Evolutionary conservation across 2,888 invertebrate genomes (phyloP).

Genomic region (Ferdinandea cuprea): DNA sequence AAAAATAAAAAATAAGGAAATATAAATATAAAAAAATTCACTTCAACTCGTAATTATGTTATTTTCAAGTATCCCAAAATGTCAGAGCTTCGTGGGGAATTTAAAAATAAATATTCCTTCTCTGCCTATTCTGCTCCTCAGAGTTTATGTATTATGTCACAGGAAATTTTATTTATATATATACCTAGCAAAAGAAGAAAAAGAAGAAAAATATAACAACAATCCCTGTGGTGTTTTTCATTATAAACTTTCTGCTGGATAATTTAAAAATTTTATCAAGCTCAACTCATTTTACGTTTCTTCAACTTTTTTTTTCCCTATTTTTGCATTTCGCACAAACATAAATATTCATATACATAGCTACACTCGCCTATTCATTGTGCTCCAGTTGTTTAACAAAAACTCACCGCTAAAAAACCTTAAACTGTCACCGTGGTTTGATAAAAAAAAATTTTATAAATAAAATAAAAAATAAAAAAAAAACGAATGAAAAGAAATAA

Average conservation of each 20-base stretch:
- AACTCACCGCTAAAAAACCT: conserved; percentile 38
- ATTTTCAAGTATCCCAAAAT: background rate
- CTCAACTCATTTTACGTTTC: conserved; percentile 47
- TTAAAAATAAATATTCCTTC: background rate
- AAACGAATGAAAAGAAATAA: no score
- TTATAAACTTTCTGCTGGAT: conserved; percentile 59
- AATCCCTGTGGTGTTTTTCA: conserved; percentile 60
- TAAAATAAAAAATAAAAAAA: conserved; percentile 10
- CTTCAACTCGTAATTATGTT: background rate
- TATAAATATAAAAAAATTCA: background rate
- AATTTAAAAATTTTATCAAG: conserved; percentile 45
- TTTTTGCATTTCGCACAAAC: conserved; percentile 38
- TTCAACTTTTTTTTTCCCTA: conserved; percentile 17
- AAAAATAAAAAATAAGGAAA: background rate
- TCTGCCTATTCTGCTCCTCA: background rate
- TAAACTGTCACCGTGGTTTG: conserved; percentile 58
- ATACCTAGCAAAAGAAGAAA: background rate
- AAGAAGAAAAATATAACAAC: no score
- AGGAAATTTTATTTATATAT: conserved; percentile 18
- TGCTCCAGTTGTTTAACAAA: conserved; percentile 43
- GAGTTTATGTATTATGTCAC: conserved; percentile 52
- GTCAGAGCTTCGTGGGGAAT: background rate
- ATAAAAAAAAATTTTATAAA: conserved; percentile 33
- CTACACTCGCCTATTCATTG: conserved; percentile 35
- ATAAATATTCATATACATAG: conserved; percentile 22